Percentiles rank a stretch among this genome's conserved stretches.
Evolutionary conservation across 2,888 invertebrate species (phyloP).

Genomic region (Eupithecia exiguata): DNA sequence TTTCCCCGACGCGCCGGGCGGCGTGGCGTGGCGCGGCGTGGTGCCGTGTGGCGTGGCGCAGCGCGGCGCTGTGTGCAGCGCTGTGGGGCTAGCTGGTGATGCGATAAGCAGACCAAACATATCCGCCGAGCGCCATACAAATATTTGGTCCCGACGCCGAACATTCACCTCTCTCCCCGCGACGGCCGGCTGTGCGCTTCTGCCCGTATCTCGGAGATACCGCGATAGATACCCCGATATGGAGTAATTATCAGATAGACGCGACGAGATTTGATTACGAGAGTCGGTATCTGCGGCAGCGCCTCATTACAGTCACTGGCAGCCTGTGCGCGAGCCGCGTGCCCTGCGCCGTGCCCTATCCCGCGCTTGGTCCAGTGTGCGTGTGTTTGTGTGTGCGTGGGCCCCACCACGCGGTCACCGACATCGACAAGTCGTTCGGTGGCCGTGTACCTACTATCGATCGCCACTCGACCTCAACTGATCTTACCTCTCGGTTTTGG

Average conservation of each 20-base stretch:
- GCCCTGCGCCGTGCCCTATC: constrained; percentile 17
- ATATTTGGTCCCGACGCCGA: constrained; percentile 68
- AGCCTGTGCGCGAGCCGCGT: constrained; percentile 28
- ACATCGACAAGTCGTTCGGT: constrained; percentile 45
- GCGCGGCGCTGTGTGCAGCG: too few species aligned
- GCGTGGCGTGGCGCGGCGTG: constrained; percentile 19
- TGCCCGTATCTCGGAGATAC: constrained; percentile 66
- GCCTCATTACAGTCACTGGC: constrained; percentile 60
- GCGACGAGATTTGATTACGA: constrained; percentile 77
- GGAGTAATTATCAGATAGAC: constrained; percentile 79
- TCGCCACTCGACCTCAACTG: constrained; percentile 74
- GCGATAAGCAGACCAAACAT: constrained; percentile 72
- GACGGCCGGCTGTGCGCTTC: constrained; percentile 30
- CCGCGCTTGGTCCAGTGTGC: background rate
- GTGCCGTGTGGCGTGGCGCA: constrained; percentile 19
- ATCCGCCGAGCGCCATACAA: constrained; percentile 59
- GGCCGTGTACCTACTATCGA: constrained; percentile 70
- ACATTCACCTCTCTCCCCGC: constrained; percentile 35
- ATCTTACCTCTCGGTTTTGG: constrained; percentile 80
- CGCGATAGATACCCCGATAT: constrained; percentile 77
- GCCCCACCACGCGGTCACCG: background rate
- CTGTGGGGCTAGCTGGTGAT: constrained; percentile 62
- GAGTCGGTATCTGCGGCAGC: constrained; percentile 64
- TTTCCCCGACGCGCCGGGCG: constrained; percentile 27
- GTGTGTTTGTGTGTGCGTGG: background rate